phyloP scores from a whole-genome alignment of 1,140 invertebrate species.

The Medauroidea extradentata region DNA sequence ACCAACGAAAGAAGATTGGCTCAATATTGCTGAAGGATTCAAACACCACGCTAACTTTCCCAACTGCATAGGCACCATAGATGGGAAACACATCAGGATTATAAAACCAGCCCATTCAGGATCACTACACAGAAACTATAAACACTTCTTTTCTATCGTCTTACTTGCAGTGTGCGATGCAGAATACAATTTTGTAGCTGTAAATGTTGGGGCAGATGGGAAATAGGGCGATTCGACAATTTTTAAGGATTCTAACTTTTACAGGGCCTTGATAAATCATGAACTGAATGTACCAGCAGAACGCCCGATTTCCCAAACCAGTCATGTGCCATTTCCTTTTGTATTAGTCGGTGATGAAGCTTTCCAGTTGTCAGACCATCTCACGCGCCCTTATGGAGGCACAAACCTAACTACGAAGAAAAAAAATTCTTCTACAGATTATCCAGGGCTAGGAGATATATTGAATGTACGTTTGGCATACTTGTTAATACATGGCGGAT shows the following conservation, averaged over 20 bases:
- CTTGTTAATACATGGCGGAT: background rate
- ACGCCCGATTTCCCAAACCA: background rate
- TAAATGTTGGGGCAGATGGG: conserved; percentile 32
- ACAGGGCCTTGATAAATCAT: background rate
- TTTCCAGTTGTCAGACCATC: background rate
- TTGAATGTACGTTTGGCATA: background rate
- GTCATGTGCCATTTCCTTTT: background rate
- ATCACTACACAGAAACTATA: background rate
- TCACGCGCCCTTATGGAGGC: background rate
- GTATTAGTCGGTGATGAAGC: conserved; percentile 2
- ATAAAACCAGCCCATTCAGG: conserved; percentile 8
- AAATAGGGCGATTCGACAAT: background rate
- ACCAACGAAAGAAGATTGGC: conserved; percentile 29
- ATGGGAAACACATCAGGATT: conserved; percentile 39
- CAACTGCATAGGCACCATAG: conserved; percentile 40
- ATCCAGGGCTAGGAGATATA: background rate
- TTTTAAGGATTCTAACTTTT: background rate
- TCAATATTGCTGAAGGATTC: conserved; percentile 30
- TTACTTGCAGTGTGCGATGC: conserved; percentile 34
- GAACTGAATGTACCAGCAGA: background rate
- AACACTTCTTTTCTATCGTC: conserved; percentile 34
- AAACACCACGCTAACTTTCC: conserved; percentile 38
- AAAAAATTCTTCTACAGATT: background rate
- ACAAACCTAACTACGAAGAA: background rate
- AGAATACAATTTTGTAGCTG: conserved; percentile 33